Percentiles rank a stretch among this genome's conserved stretches.
Conservation (phyloP, 2,113 vertebrate genomes). For the Drymodes brunneopygia region DNA sequence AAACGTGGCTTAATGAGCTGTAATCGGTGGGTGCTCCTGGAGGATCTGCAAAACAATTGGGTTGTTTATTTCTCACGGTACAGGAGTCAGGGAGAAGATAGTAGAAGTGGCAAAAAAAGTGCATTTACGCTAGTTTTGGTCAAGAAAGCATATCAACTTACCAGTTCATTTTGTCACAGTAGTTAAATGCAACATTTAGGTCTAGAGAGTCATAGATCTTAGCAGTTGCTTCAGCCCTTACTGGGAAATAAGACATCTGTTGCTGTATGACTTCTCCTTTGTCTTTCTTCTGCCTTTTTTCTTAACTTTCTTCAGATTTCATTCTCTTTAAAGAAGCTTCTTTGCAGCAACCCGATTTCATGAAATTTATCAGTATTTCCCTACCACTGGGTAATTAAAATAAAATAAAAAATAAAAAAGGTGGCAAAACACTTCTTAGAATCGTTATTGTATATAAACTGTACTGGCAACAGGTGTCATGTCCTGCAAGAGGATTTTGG, state of each 20-base stretch:
- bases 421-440: neutral
- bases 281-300: neutral
- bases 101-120: neutral
- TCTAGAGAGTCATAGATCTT: neutral
- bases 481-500: neutral
- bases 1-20: neutral
- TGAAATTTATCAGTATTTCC: neutral
- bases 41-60: neutral
- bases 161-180: neutral
- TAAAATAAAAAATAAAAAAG: neutral
- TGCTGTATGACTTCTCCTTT: neutral
- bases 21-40: rapidly evolving
- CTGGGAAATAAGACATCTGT: neutral
- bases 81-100: neutral
- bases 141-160: neutral
- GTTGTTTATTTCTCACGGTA: neutral
- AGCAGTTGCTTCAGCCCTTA: neutral
- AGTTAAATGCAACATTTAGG: neutral
- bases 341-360: neutral
- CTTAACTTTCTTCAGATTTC: neutral
- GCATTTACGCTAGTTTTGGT: neutral
- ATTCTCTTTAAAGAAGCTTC: neutral
- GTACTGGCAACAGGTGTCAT: neutral
- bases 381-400: neutral
- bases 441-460: neutral